Conservation (phyloP, 2,113 vertebrate genomes). For the Gorsachius goisagi region DNA sequence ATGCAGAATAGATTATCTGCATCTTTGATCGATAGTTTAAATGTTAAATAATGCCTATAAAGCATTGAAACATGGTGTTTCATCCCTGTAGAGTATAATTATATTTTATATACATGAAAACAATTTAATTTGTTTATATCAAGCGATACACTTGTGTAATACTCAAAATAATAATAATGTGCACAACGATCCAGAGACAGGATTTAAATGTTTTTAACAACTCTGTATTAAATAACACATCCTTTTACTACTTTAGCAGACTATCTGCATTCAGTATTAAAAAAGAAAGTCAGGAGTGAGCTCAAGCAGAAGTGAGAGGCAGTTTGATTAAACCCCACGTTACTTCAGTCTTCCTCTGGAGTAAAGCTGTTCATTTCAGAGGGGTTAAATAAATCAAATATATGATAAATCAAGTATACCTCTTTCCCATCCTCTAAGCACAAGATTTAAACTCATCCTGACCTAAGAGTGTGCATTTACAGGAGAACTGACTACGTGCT, state of each 20-base stretch:
- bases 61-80: not conserved
- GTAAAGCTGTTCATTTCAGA: not conserved
- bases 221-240: not conserved
- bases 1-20: not conserved
- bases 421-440: not conserved
- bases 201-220: not conserved
- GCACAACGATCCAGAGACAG: not conserved
- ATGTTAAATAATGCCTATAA: not conserved
- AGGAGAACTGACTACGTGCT: not conserved
- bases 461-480: not conserved
- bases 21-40: conserved; percentile 36
- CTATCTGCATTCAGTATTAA: not conserved
- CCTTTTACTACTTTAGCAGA: not conserved
- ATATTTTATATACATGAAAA: conserved; percentile 5
- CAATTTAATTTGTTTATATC: not conserved
- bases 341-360: not conserved
- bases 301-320: not conserved
- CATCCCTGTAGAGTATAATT: not conserved
- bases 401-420: not conserved
- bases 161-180: conserved; percentile 11
- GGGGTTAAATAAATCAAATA: not conserved
- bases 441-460: not conserved
- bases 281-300: not conserved
- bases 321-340: not conserved
- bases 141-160: not conserved